These are phyloP conservation scores for Sitophilus oryzae DNA, from an alignment of 1,140 invertebrate species.

Conservation along the genomic window DNA sequence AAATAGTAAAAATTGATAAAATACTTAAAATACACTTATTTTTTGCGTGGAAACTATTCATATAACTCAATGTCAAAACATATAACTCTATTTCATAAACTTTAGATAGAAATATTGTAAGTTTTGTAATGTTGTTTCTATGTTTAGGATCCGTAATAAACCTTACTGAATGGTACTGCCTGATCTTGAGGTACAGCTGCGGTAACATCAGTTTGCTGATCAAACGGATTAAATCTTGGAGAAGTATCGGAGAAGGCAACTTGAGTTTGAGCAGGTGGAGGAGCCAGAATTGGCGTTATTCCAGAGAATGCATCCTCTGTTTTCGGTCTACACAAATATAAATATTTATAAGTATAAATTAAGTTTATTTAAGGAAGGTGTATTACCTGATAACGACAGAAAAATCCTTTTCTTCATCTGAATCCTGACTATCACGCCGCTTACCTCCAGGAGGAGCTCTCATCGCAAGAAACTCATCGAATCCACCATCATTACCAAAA, in stretches of 20 bases:
- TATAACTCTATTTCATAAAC: too few species aligned
- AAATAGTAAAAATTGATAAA: too few species aligned
- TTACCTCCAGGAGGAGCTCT: slow-evolving; percentile 61
- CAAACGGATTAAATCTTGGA: slow-evolving; percentile 66
- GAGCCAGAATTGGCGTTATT: slow-evolving; percentile 65
- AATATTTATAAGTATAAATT: neutral
- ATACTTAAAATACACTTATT: too few species aligned
- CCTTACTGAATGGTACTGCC: slow-evolving; percentile 35
- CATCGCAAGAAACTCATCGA: slow-evolving; percentile 78
- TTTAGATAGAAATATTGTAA: too few species aligned
- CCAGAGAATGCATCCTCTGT: slow-evolving; percentile 39
- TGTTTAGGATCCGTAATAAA: neutral
- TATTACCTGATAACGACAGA: slow-evolving; percentile 70
- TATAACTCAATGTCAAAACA: too few species aligned
- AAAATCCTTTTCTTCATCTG: slow-evolving; percentile 69
- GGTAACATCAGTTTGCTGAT: slow-evolving; percentile 56
- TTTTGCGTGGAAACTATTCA: too few species aligned
- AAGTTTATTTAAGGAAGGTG: neutral
- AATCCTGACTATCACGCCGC: slow-evolving; percentile 62
- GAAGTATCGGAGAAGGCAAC: slow-evolving; percentile 50
- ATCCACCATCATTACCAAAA: slow-evolving; percentile 55
- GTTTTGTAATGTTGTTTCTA: neutral
- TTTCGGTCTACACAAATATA: slow-evolving; percentile 54
- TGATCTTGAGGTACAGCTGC: slow-evolving; percentile 40
- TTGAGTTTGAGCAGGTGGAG: slow-evolving; percentile 55